Evolutionary conservation across 2,797 vertebrate species (phyloP), one percentile per base, ranked within the genome.

Genomic region (Avahi laniger): DNA sequence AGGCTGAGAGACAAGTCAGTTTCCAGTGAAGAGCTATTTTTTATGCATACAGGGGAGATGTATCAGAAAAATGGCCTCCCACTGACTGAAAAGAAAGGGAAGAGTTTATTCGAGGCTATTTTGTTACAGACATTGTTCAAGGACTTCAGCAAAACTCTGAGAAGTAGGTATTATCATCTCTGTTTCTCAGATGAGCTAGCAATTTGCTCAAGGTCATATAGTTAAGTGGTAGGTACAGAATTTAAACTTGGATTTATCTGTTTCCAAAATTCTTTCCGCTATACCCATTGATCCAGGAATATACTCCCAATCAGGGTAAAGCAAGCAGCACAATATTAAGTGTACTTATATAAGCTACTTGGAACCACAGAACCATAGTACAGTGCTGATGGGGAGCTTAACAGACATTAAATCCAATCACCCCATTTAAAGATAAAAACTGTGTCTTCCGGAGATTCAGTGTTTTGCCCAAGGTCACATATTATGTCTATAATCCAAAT

Each of bases 121-220:
- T 96, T 92, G 50, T 88, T 88, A n/a, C 38, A 96, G 86, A 84
- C 78, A 81, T 72, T 89, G 57, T 83, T 95, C 69, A 89, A 95
- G 69, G 79, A 69, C 18, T 41, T 85, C 69, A 59, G 41, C 38
- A 91, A 86, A 93, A 69, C 50, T 93, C 46, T 65, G n/a, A 26
- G 59, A 92, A 92, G 81, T 43, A 72, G 85, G 24, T 75, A 88
- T 91, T 79, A 91, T 89, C 91, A 81, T 65, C 50, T 89, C 20
- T 54, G 43, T 69, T 89, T 93, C 84, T 86, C 75, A 73, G 80
- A 89, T 41, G 80, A 94, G 50, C 69, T 57, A 76, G 67, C 85
- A 92, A 76, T 94, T 96, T 89, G 28, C 41, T 90, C 70, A 93
- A 93, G 52, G 87, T 72, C 79, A 43, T 81, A 65, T 5, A 85